Base-by-base conservation (phyloP, 2,888 invertebrate genomes). In the Amphipoea lucens region DNA sequence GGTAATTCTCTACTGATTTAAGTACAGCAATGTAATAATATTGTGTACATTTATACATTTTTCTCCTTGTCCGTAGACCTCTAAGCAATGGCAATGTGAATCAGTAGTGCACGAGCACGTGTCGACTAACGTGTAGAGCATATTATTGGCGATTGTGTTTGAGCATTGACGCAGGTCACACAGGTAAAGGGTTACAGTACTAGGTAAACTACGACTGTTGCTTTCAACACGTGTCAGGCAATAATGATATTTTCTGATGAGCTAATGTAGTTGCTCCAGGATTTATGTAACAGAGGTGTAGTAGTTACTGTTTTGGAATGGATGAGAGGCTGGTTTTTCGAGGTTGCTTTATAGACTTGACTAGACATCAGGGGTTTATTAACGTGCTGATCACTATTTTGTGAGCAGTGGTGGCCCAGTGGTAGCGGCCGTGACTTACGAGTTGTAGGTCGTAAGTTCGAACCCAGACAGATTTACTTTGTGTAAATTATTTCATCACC, bases 41-140 rank as follows among this genome's bases (percentile, higher is more conserved):
- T 48, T n/a, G 57, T 48, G 48, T 45, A 75, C 42, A 51, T 72
- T 74, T 67, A 54, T 67, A 83, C 60, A 72, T 82, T 82, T 78
- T 85, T 85, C 79, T 83, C 79, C 67, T 79, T 79, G 77, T 23
- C 36, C 23, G 20, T 72, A 85, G 74, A 82, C 82, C 75, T 79
- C 63, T 82, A 73, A 77, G 51, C 78, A 70, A 65, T 62, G 68
- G 63, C 68, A 76, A 71, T 73, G 73, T 85, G 85, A 85, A 76
- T 85, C 74, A 86, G 63, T 40, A 60, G 0, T 51, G 42, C 9
- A 63, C 29, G 29, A 14, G 81, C 81, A 85, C 85, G 85, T 85
- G 85, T 66, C 29, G 2, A 29, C 69, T 77, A 73, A 86, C 79
- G 85, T 86, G 86, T 78, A 4, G 57, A 67, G 83, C 74, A 85